These are phyloP conservation scores for Drosophila parthenogenetica DNA, from an alignment of 2,888 invertebrate genomes.

Conservation along the genomic window DNA sequence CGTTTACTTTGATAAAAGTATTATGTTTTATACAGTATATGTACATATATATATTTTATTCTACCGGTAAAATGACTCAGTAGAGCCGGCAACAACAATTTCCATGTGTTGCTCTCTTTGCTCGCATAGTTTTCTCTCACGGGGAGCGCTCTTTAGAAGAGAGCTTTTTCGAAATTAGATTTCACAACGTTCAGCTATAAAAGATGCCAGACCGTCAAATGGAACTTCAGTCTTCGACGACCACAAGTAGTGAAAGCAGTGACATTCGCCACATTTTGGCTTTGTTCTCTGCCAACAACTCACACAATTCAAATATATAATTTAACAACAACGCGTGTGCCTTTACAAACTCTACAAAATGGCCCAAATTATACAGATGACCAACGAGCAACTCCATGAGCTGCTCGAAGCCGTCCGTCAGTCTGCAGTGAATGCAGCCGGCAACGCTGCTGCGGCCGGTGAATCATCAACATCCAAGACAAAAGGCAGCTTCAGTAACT, in stretches of 20 bases:
- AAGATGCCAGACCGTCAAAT: slow-evolving; percentile 1
- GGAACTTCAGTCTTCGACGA: slow-evolving; percentile 54
- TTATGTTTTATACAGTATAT: background rate
- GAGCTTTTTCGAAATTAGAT: slow-evolving; percentile 63
- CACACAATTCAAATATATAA: background rate
- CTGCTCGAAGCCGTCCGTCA: slow-evolving; percentile 78
- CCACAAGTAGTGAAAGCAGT: slow-evolving; percentile 36
- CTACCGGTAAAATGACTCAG: slow-evolving; percentile 30
- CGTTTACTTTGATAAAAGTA: background rate
- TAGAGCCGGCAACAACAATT: slow-evolving; percentile 19
- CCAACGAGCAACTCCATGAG: slow-evolving; percentile 79
- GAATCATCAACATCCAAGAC: slow-evolving; percentile 42
- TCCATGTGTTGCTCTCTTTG: slow-evolving; percentile 1
- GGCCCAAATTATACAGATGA: slow-evolving; percentile 76
- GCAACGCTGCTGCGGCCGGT: slow-evolving; percentile 35
- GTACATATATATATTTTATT: background rate
- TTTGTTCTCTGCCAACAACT: slow-evolving; percentile 56
- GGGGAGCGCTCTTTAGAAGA: background rate
- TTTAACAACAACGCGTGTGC: slow-evolving; percentile 19
- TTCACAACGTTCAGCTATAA: slow-evolving; percentile 63
- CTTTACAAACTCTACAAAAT: slow-evolving; percentile 37
- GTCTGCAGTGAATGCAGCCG: slow-evolving; percentile 51
- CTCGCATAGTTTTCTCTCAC: slow-evolving; percentile 4
- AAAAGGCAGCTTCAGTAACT: slow-evolving; percentile 80
- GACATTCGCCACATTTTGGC: slow-evolving; percentile 69